Base-by-base conservation (phyloP, 2,797 vertebrate genomes). In the Phoebastria nigripes region DNA sequence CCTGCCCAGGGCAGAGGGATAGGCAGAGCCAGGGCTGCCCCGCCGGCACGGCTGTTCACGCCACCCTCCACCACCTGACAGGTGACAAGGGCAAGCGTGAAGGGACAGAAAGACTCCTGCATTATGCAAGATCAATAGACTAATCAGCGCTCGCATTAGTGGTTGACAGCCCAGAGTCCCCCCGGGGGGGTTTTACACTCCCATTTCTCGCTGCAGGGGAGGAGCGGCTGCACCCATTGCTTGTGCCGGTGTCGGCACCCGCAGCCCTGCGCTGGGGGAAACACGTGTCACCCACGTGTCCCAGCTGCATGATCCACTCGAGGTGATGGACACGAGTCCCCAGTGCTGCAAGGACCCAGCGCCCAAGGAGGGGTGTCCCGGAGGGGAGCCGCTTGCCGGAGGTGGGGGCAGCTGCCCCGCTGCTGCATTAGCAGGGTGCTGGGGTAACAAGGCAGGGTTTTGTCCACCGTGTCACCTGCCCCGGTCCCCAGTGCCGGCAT, bases 101-200 rank as follows among this genome's bases (percentile, higher is more conserved):
- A 92, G 83, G 63, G 49, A 78, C 89, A 90, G 65, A 87, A 86
- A 91, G 59, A 54, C 65, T 77, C 46, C 33, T 6, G 9, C 46
- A 33, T 71, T 85, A 91, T 20, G 3, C 51, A 54, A 94, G 86
- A 97, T 96, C 94, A 10, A 96, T 89, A 89, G 65, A 59, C 47
- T 94, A 70, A 96, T 94, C 89, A 95, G 88, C 3, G 9, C 56
- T 79, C 15, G 0, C 93, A 94, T 96, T 92, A 97, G 82, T 26
- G 42, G 39, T 81, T 6, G 13, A 82, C 21, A 81, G 78, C 54
- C 41, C 39, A 33, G 74, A 49, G 69, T n/a, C 17, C 44, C 70
- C 52, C 29, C 1, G 12, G 46, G 37, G 37, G 41, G 41, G 28
- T 24, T 90, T 65, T 66, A 35, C 54, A 19, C 42, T 80, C 51